Conservation (phyloP, 2,797 vertebrate genomes). For the Chaetophractus vellerosus region DNA sequence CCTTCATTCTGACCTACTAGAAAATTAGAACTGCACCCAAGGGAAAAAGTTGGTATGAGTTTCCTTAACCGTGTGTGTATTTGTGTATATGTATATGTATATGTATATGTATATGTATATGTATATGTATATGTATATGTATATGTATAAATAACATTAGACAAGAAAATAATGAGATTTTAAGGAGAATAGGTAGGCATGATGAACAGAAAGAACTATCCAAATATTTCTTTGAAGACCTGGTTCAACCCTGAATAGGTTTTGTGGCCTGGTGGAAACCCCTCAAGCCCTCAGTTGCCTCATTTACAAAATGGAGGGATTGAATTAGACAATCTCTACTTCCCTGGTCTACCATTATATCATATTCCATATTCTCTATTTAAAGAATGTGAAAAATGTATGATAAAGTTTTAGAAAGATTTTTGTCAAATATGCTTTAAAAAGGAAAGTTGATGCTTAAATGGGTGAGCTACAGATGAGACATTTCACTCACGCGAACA, state of each 20-base stretch:
- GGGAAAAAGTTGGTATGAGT: not conserved
- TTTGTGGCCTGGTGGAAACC: not conserved
- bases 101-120: too few relatives aligned
- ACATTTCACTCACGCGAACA: not conserved
- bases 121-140: too few relatives aligned
- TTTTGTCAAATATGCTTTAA: not conserved
- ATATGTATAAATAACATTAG: not conserved
- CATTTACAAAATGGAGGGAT: not conserved
- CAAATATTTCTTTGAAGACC: not conserved
- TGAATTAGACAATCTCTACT: too few relatives aligned
- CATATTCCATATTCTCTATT: not conserved
- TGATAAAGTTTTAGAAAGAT: not conserved
- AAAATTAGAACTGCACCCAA: not conserved
- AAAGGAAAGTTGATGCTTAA: not conserved
- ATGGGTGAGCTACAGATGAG: not conserved
- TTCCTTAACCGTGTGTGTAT: not conserved
- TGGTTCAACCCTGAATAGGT: not conserved
- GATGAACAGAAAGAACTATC: not conserved
- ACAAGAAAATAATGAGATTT: constrained; percentile 2
- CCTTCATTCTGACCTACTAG: not conserved
- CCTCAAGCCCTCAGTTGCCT: too few relatives aligned
- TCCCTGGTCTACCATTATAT: not conserved
- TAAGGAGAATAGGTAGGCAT: not conserved
- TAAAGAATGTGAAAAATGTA: not conserved
- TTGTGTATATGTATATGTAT: too few relatives aligned